These are phyloP conservation scores for Tenthredo distinguenda DNA, from an alignment of 2,888 invertebrate species.

Conservation along the genomic window DNA sequence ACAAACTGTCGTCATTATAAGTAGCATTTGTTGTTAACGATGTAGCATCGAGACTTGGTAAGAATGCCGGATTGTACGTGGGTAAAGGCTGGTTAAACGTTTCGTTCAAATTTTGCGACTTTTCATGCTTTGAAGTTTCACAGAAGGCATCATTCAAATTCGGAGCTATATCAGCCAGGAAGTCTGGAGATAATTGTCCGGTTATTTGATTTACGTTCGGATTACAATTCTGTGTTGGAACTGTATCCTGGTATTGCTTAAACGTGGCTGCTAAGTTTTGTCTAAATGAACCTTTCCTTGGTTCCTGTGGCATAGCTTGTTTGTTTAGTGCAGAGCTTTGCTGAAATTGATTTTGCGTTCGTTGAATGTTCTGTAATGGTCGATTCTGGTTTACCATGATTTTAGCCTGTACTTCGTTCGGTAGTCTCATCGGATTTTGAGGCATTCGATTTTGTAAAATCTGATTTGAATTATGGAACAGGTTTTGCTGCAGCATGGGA, in stretches of 20 bases:
- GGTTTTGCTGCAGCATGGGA: constrained; percentile 58
- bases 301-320: constrained; percentile 74
- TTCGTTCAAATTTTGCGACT: constrained; percentile 70
- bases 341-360: constrained; percentile 70
- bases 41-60: constrained; percentile 68
- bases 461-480: constrained; percentile 57
- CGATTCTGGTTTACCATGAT: constrained; percentile 61
- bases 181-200: constrained; percentile 66
- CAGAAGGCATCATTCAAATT: constrained; percentile 75
- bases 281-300: constrained; percentile 64
- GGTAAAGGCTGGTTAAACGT: constrained; percentile 64
- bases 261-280: constrained; percentile 65
- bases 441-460: constrained; percentile 38
- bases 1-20: constrained; percentile 74
- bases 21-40: constrained; percentile 75
- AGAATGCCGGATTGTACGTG: constrained; percentile 49
- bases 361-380: constrained; percentile 64
- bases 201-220: constrained; percentile 59
- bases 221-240: constrained; percentile 54
- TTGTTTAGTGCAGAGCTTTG: constrained; percentile 63
- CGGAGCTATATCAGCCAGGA: constrained; percentile 70
- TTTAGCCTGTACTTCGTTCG: constrained; percentile 47
- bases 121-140: constrained; percentile 62
- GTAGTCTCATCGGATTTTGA: constrained; percentile 33
- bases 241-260: constrained; percentile 63